Evolutionary conservation across 1,140 invertebrate species (phyloP).

Genomic region (Drosophila nebulosa): DNA sequence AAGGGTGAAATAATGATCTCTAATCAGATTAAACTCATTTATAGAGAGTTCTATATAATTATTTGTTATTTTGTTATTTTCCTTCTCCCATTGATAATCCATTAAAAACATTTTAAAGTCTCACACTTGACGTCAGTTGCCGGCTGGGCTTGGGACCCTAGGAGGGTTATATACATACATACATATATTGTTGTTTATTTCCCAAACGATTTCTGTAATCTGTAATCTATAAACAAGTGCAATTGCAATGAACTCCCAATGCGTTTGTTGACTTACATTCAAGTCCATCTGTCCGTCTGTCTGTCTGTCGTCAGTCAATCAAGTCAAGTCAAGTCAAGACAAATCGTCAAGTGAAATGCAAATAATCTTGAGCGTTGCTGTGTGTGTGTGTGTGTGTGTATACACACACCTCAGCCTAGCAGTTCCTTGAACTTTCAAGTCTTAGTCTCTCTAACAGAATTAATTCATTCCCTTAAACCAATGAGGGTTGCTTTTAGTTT

Average conservation of each 20-base stretch:
- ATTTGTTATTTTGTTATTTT: slow-evolving; percentile 41
- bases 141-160: slow-evolving; percentile 14
- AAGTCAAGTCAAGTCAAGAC: too few species aligned
- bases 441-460: too few species aligned
- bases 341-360: slow-evolving; percentile 5
- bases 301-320: too few species aligned
- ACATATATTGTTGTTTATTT: not conserved
- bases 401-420: too few species aligned
- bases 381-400: too few species aligned
- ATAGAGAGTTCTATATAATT: not conserved
- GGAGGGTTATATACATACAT: slow-evolving; percentile 4
- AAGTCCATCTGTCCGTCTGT: too few species aligned
- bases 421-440: too few species aligned
- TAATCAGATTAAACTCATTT: not conserved
- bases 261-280: slow-evolving; percentile 34
- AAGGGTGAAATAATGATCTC: slow-evolving; percentile 15
- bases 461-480: too few species aligned
- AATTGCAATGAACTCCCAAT: slow-evolving; percentile 33
- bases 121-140: slow-evolving; percentile 48
- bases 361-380: not conserved
- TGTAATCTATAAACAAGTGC: slow-evolving; percentile 29
- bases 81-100: slow-evolving; percentile 53
- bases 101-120: slow-evolving; percentile 4
- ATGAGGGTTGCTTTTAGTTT: too few species aligned
- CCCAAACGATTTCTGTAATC: not conserved